Evolutionary conservation across 2,113 vertebrate genomes (phyloP).

Genomic region (Petaurus breviceps): DNA sequence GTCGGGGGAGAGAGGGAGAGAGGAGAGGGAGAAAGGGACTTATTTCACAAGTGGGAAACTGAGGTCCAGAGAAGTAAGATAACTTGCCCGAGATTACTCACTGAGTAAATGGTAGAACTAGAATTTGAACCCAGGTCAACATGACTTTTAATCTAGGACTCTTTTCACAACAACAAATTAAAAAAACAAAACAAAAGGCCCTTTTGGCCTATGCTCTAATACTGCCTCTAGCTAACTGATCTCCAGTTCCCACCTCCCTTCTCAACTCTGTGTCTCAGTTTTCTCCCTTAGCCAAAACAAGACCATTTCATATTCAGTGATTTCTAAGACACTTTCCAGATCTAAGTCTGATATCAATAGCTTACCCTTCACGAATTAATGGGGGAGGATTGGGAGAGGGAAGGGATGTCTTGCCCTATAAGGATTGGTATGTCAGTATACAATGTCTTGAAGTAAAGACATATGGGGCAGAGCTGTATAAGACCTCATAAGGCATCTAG

Average conservation of each 20-base stretch:
- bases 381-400: not conserved
- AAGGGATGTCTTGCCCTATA: not conserved
- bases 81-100: not conserved
- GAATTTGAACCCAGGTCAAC: not conserved
- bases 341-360: not conserved
- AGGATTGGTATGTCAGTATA: not conserved
- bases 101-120: not conserved
- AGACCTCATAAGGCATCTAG: not conserved
- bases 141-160: not conserved
- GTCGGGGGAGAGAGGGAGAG: too few species aligned
- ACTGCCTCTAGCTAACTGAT: not conserved
- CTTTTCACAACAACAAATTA: not conserved
- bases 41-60: not conserved
- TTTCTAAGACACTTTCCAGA: not conserved
- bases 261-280: not conserved
- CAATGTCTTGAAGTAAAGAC: not conserved
- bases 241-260: not conserved
- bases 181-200: not conserved
- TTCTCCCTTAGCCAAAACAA: not conserved
- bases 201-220: not conserved
- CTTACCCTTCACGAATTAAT: not conserved
- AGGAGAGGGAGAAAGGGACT: too few species aligned
- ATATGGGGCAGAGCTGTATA: not conserved
- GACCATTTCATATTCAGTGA: not conserved
- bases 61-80: not conserved